Evolutionary conservation across 64 coral and sea anemone species (phyloP).

Genomic region (Catalaphyllia jardinei): DNA sequence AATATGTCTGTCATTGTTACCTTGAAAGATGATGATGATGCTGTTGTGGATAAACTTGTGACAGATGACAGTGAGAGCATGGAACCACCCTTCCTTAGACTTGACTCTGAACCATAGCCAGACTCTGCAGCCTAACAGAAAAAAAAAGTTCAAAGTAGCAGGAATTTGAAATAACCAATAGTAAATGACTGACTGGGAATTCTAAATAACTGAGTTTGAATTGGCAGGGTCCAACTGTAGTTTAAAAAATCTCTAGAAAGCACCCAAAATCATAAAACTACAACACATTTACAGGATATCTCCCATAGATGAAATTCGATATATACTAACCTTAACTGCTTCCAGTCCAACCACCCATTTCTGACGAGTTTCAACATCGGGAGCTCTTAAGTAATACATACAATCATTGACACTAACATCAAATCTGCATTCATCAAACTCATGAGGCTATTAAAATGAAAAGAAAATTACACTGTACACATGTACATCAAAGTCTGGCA

Average conservation of each 20-base stretch:
- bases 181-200: too few relatives aligned
- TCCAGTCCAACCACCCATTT: slow-evolving; percentile 86
- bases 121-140: slow-evolving; percentile 82
- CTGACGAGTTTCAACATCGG: slow-evolving; percentile 65
- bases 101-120: slow-evolving; percentile 97
- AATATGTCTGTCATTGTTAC: slow-evolving; percentile 11
- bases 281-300: too few relatives aligned
- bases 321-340: slow-evolving; percentile 76
- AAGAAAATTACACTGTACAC: not conserved
- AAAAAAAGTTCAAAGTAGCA: not conserved
- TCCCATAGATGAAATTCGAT: not conserved
- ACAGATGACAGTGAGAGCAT: slow-evolving; percentile 97
- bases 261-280: too few relatives aligned
- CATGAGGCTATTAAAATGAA: slow-evolving; percentile 75
- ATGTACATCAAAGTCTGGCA: not conserved
- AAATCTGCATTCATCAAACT: slow-evolving; percentile 99
- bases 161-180: too few relatives aligned
- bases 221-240: too few relatives aligned
- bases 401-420: slow-evolving; percentile 98
- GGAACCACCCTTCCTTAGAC: slow-evolving; percentile 90
- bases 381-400: slow-evolving; percentile 91
- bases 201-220: too few relatives aligned
- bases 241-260: too few relatives aligned
- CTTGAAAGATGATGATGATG: slow-evolving; percentile 96
- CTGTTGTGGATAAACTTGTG: slow-evolving; percentile 86